Conservation (phyloP, 2,888 invertebrate genomes). For the Agrotis segetum region DNA sequence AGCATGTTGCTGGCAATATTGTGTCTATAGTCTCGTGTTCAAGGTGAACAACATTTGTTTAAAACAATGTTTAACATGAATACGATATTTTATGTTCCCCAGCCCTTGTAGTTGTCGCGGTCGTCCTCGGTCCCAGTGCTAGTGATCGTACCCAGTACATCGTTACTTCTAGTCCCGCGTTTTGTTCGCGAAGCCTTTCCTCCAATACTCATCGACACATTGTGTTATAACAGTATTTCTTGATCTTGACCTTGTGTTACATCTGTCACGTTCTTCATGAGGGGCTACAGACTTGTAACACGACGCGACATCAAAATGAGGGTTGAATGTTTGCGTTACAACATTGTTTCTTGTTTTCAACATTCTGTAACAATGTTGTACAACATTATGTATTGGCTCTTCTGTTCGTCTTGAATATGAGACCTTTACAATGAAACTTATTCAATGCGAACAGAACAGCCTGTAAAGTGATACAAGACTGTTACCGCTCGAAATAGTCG, state of each 20-base stretch:
- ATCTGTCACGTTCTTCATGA: slow-evolving; percentile 25
- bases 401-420: background rate
- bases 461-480: slow-evolving; percentile 13
- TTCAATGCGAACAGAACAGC: too few species aligned
- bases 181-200: slow-evolving; percentile 71
- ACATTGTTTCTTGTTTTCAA: slow-evolving; percentile 4
- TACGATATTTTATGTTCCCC: background rate
- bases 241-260: slow-evolving; percentile 54
- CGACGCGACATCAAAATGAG: background rate
- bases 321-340: too few species aligned
- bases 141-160: slow-evolving; percentile 39
- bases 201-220: slow-evolving; percentile 77
- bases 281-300: slow-evolving; percentile 7
- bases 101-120: background rate
- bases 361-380: slow-evolving; percentile 4
- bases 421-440: too few species aligned
- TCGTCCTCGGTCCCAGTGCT: slow-evolving; percentile 18
- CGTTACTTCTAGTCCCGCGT: slow-evolving; percentile 81
- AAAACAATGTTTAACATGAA: background rate
- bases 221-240: slow-evolving; percentile 63
- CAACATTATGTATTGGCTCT: background rate
- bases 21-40: too few species aligned
- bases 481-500: slow-evolving; percentile 31
- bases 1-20: background rate
- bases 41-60: background rate